Base-by-base conservation (phyloP, 2,797 vertebrate species). In the Sparidentex hasta region DNA sequence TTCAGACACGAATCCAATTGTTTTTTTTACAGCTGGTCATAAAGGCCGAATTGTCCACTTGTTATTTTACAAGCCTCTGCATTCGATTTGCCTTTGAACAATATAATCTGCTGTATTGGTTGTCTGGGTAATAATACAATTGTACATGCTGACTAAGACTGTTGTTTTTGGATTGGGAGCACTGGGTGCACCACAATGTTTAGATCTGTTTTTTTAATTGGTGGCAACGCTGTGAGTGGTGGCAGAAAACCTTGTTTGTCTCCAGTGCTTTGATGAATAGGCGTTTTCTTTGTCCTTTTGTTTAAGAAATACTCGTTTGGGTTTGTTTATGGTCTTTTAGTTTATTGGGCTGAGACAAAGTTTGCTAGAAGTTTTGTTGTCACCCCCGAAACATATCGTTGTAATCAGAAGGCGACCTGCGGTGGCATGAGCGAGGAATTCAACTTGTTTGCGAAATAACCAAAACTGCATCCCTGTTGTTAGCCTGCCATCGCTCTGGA, bases 1-100 rank as follows among this genome's bases (percentile, higher is more conserved):
- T 74, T 69, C 41, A 20, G 50, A 11, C 65, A 4, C 47, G 41
- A 47, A 78, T 48, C 57, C 52, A 54, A 44, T 74, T 11, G 5
- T 63, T 52, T 69, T 41, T 41, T 65, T 72, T 33, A 50, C n/a
- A 21, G 20, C 17, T 1, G 0, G n/a, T 69, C 55, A 54, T 62
- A 64, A 74, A 69, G 5, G 8, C 54, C 29, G 57, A 55, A 33
- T 62, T n/a, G 18, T 56, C 9, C 14, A 8, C n/a, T 65, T 43
- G 47, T 52, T 14, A 52, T 41, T 83, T 64, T 23, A 57, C 11
- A 61, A 70, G 64, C 43, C 29, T 70, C 3, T 21, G 33, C 29
- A 43, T 17, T 63, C 73, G 56, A 47, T 41, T 58, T 78, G 27
- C 68, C 44, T 78, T 74, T 38, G 63, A 63, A 71, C 41, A 21